Evolutionary conservation across 1,140 invertebrate genomes (phyloP), one percentile per base, ranked within the genome.

Genomic region (Cepaea nemoralis): DNA sequence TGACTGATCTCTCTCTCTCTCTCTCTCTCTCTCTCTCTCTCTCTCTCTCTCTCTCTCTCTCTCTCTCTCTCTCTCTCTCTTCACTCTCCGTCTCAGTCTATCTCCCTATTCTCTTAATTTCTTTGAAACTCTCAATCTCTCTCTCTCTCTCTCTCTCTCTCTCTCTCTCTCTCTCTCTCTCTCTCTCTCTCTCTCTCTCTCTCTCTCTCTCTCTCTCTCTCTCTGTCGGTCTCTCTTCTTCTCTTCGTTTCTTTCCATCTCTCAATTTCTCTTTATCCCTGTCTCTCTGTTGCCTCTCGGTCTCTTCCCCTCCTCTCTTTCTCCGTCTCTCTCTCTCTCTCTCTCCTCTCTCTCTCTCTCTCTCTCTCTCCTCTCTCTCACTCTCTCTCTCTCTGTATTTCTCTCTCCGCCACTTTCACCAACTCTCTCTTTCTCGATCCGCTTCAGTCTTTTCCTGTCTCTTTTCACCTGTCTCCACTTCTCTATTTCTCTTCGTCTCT

Each of bases 261-360:
- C 73, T 75, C 73, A 48, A 39, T 75, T 42, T 75, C 42, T 75
- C 73, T 75, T 39, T 50, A 3, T 50, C 33, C 27, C 33, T 75
- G 24, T 50, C 24, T 24, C 40, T 50, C 42, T 35, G 14, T 39
- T 50, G n/a, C n/a, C n/a, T 48, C n/a, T n/a, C 24, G 19, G 22
- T 50, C 37, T 39, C 48, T 39, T 45, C 40, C 33, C 27, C 40
- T 39, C 48, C 73, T 75, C 73, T 75, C 73, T 75, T 27, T 50
- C 73, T 75, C 27, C 31, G 39, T 50, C 73, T 50, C 73, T 75
- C 73, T 75, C 73, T 75, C 40, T 75, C 73, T 75, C 42, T 75
- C 73, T 75, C 42, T 27, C 40, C 48, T 27, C 31, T 31, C 48
- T 39, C n/a, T 42, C 48, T 16, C 24, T 42, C 31, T 31, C 27